Conservation (phyloP, 1,140 invertebrate genomes). For the Acromyrmex heyeri region DNA sequence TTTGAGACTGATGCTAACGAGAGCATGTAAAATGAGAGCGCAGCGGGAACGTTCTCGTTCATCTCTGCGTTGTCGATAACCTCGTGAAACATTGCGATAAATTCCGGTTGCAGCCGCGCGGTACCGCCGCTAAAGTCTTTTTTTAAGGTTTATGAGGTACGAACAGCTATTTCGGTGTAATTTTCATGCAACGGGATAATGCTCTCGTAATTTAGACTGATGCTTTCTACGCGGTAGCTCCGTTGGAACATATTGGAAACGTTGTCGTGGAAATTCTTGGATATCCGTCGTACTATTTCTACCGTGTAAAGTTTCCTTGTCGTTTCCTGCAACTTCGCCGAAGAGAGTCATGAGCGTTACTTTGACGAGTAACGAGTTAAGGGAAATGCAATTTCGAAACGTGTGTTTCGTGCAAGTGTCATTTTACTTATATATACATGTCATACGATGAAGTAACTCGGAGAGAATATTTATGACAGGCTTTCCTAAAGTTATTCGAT, state of each 20-base stretch:
- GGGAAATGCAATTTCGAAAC: neutral
- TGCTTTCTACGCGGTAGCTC: neutral
- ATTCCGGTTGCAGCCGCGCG: neutral
- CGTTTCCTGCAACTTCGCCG: slow-evolving; percentile 13
- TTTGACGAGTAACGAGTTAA: slow-evolving; percentile 14
- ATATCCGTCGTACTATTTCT: slow-evolving; percentile 20
- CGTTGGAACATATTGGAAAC: neutral
- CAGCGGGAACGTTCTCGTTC: neutral
- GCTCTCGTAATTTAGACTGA: slow-evolving; percentile 18
- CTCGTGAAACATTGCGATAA: neutral
- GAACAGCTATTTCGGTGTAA: slow-evolving; percentile 7
- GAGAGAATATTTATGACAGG: neutral
- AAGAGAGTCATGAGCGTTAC: neutral
- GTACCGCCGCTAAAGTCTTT: slow-evolving; percentile 21
- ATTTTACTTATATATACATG: neutral
- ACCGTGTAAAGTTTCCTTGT: neutral
- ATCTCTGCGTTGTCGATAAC: neutral
- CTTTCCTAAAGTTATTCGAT: no score
- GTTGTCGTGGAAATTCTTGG: slow-evolving; percentile 11
- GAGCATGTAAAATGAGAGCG: slow-evolving; percentile 2
- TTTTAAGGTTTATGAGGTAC: slow-evolving; percentile 11
- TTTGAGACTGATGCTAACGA: slow-evolving; percentile 34
- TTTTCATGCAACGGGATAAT: slow-evolving; percentile 34
- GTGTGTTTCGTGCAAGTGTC: slow-evolving; percentile 10
- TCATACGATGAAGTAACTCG: neutral